Evolutionary conservation across 2,113 vertebrate genomes (phyloP), one percentile per base, ranked within the genome.

Genomic region (Brachyistius frenatus): DNA sequence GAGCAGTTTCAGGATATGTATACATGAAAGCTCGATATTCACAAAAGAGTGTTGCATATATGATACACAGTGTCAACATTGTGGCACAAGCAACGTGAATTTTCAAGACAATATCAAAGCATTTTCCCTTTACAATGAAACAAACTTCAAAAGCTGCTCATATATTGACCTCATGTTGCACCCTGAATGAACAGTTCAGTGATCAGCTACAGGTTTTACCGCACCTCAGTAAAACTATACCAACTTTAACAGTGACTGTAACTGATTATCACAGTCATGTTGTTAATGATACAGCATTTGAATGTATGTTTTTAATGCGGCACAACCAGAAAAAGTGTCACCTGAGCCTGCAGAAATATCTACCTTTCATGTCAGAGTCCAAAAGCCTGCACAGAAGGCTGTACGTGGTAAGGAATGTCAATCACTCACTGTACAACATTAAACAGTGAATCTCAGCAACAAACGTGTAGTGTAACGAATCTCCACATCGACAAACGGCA

Each of bases 391-490:
- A 46, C 58, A 80, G 61, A 88, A 83, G 71, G 79, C 69, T 70
- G 36, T 14, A 31, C 0, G 50, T 81, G 66, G 35, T 77, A 35
- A 68, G 84, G 78, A 89, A 91, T 84, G 74, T 79, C 56, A 72
- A 32, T 79, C 31, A 80, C 23, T 23, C 23, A 23, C 23, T 23
- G 23, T 23, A 23, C 23, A 79, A 46, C 14, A 46, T 57, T 23
- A 23, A 23, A 23, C 23, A 23, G 30, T 33, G 44, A 73, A 71
- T 46, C 16, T 78, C 53, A 73, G 58, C 53, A 74, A 60, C 54
- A 15, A 49, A 66, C 15, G 35, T 60, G 30, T n/a, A 63, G 30
- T 73, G 90, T 88, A 91, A 92, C 86, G 81, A 76, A 83, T 67
- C 62, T 88, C 80, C 76, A 79, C 23, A 46, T 69, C 61, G 54